phyloP scores from a whole-genome alignment of 2,113 vertebrate genomes.

The Sisor rabdophorus region DNA sequence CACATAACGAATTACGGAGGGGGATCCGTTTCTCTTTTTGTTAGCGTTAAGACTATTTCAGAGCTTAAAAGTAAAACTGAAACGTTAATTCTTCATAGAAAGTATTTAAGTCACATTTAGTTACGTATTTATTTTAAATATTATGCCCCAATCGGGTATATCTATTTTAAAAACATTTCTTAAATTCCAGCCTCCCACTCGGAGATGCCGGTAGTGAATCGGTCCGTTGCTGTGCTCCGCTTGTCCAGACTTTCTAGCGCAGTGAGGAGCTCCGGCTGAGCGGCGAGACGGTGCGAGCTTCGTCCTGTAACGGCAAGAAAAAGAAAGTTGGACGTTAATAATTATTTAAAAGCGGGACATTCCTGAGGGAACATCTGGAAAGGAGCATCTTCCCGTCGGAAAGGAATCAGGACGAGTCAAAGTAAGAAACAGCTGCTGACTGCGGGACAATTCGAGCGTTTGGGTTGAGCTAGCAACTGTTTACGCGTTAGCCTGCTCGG shows the following conservation, averaged over 20 bases:
- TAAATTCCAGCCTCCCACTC: neutral
- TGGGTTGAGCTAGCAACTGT: constrained; percentile 47
- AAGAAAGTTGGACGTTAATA: neutral
- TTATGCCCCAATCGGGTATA: accelerated
- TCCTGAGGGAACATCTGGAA: neutral
- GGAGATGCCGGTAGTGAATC: constrained; percentile 48
- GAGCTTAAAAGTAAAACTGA: neutral
- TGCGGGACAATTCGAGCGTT: neutral
- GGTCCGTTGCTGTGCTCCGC: constrained; percentile 64
- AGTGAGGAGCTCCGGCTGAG: constrained; percentile 40
- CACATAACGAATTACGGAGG: neutral
- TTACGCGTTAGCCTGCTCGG: constrained; percentile 55
- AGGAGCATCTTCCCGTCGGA: neutral
- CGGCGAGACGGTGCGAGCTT: constrained; percentile 13
- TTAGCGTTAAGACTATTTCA: neutral
- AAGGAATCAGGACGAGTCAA: neutral
- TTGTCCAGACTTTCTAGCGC: constrained; percentile 52
- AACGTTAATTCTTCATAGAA: neutral
- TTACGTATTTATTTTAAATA: neutral
- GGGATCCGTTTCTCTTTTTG: neutral
- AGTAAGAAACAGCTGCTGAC: constrained; percentile 11
- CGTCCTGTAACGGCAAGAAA: neutral
- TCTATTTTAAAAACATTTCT: neutral
- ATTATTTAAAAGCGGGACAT: neutral
- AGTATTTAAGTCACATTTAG: accelerated